Base-by-base conservation (phyloP, 2,888 invertebrate genomes). In the Eulithis prunata region DNA sequence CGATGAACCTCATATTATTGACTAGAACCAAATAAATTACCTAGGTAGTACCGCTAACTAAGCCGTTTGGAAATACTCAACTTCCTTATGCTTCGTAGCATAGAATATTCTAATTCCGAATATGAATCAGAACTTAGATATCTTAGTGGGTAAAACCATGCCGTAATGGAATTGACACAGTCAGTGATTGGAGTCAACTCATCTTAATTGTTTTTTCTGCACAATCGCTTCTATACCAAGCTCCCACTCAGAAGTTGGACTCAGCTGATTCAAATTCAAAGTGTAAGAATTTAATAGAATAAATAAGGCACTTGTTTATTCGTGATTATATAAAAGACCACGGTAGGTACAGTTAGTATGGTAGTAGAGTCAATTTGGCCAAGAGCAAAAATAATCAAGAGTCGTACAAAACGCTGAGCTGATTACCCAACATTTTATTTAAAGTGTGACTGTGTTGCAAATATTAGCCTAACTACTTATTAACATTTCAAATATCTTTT, bases 311-410 rank as follows among this genome's bases (percentile, higher is more conserved):
- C 4, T 0, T 32, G 32, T 32, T 32, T 32, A 32, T 32, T 32
- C 4, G 32, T 3, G 6, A 32, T 6, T 32, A 32, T 32, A 1
- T 32, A 41, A 5, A 5, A 41, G 41, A 41, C 10, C 38, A 38
- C 38, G 21, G 21, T 21, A 21, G 1, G 1, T 21, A 21, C n/a
- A n/a, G n/a, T n/a, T n/a, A n/a, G n/a, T 12, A 43, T 49, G 2
- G 41, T 12, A 13, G 47, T 36, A 36, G 7, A 68, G 59, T 41
- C 60, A 72, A 70, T 57, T 62, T 71, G 75, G 77, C 77, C 79
- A 79, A 78, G 79, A 72, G 72, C 77, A 70, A 67, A 53, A 64
- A 63, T 69, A 72, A 52, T 47, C 47, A 47, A n/a, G 14, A 71
- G 68, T 67, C 51, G 45, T n/a, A 47, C 41, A 43, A 54, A 63